A percentile compares a stretch with the other conserved stretches of the same genome.
Evolutionary conservation across 2,888 invertebrate genomes (phyloP).

Genomic region (Xiphydria camelus): DNA sequence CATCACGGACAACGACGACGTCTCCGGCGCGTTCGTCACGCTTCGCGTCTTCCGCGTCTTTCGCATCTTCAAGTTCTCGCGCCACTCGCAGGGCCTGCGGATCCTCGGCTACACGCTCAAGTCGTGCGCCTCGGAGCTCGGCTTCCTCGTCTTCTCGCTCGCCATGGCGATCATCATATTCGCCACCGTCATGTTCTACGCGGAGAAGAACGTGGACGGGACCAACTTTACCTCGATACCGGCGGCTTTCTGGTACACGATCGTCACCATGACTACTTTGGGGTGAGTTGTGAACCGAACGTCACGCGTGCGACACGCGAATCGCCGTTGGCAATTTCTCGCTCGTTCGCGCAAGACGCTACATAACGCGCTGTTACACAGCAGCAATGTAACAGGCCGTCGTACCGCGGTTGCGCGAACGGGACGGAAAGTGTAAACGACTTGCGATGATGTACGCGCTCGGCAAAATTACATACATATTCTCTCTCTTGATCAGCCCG

Average conservation of each 20-base stretch:
- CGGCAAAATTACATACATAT: too few relatives aligned
- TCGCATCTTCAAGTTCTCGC: constrained; percentile 99
- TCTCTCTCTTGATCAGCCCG: too few relatives aligned
- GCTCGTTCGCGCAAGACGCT: too few relatives aligned
- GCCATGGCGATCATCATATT: constrained; percentile 99
- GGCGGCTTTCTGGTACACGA: constrained; percentile 99
- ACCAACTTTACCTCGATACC: constrained; percentile 99
- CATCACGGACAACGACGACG: constrained; percentile 97
- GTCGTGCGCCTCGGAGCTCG: constrained; percentile 98
- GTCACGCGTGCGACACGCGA: too few relatives aligned
- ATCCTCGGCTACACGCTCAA: constrained; percentile 99
- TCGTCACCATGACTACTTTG: constrained; percentile 99
- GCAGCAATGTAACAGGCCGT: too few relatives aligned
- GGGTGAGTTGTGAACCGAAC: constrained; percentile 84
- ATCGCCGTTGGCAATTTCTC: too few relatives aligned
- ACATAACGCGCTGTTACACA: too few relatives aligned
- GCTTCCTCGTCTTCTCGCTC: constrained; percentile 98
- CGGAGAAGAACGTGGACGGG: constrained; percentile 96
- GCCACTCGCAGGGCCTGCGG: constrained; percentile 97
- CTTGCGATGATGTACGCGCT: too few relatives aligned
- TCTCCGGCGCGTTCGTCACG: constrained; percentile 98
- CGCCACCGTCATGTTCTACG: constrained; percentile 99
- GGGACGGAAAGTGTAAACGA: too few relatives aligned
- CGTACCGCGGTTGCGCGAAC: too few relatives aligned
- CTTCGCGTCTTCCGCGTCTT: constrained; percentile 98